Base-by-base conservation (phyloP, 2,888 invertebrate species). In the Metalampra italica region DNA sequence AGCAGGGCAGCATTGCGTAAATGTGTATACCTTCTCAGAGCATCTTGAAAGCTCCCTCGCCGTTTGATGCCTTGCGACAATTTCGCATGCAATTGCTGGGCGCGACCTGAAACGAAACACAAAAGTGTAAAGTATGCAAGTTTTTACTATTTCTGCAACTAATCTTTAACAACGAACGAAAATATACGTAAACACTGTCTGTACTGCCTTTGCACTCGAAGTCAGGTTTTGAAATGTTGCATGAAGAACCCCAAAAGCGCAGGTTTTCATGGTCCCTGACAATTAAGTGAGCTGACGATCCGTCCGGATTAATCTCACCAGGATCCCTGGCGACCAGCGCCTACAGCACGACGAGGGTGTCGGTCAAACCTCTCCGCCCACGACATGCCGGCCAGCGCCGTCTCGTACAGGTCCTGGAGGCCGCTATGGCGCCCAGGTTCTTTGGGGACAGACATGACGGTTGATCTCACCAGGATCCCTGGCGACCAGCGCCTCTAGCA, bases 31-130 rank as follows among this genome's bases (percentile, higher is more conserved):
- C 92, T 86, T 46, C 91, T 83, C 14, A 97, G 78, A 0, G 97
- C 96, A 69, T 96, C 96, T 29, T 95, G 93, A n/a, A 96, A 70
- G n/a, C 95, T 94, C 56, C 95, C 93, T 37, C 95, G 91, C 47
- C 95, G 92, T n/a, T 96, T 91, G 0, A 96, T 95, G 0, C 98
- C 98, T 43, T 96, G 97, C 0, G 97, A 97, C 0, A 99, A 86
- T 74, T 98, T 98, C 61, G 97, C 97, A 78, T 98, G 98, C 41
- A 98, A 90, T 61, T 98, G 96, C 52, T 97, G 92, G 0, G 97
- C 97, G 47, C 98, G 91, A 15, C 97, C 95, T 60, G 92, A 90
- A 56, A 64, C 32, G 37, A 7, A 37, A 32, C 22, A 22, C 22
- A 2, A 22, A 22, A n/a, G n/a, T n/a, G n/a, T n/a, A n/a, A n/a